A percentile compares a stretch with the other conserved stretches of the same genome.
Evolutionary conservation across 1,140 invertebrate species (phyloP).

Genomic region (Stegodyphus mimosarum): DNA sequence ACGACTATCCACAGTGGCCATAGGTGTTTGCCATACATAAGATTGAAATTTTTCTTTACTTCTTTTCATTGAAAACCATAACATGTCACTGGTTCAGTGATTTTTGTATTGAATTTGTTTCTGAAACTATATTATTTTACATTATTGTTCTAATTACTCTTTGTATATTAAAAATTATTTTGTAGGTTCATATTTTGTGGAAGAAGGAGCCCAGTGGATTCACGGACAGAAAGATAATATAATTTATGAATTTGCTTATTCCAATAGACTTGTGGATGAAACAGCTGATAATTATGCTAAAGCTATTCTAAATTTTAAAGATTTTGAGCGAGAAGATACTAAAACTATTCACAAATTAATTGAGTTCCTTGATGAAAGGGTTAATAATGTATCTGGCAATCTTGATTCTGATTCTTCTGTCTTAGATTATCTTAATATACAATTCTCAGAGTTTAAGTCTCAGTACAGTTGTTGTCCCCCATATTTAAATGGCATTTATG

Average conservation of each 20-base stretch:
- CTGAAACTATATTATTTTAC: neutral
- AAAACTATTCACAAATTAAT: neutral
- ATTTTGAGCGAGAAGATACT: no score
- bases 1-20: no score
- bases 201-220: conserved; percentile 90
- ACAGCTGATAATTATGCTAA: conserved; percentile 7
- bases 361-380: conserved; percentile 33
- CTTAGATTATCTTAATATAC: neutral
- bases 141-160: neutral
- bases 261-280: conserved; percentile 42
- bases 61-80: neutral
- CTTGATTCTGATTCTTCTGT: neutral
- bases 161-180: neutral
- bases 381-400: conserved; percentile 13
- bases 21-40: neutral
- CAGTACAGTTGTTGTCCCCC: no score
- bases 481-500: conserved; percentile 5
- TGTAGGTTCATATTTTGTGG: conserved; percentile 73
- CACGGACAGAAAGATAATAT: conserved; percentile 82
- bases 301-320: neutral
- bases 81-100: neutral
- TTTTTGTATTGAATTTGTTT: neutral
- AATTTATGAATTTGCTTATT: conserved; percentile 72
- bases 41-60: neutral
- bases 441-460: neutral